These are phyloP conservation scores for Pocota personata DNA, from an alignment of 2,888 invertebrate species.

Conservation along the genomic window DNA sequence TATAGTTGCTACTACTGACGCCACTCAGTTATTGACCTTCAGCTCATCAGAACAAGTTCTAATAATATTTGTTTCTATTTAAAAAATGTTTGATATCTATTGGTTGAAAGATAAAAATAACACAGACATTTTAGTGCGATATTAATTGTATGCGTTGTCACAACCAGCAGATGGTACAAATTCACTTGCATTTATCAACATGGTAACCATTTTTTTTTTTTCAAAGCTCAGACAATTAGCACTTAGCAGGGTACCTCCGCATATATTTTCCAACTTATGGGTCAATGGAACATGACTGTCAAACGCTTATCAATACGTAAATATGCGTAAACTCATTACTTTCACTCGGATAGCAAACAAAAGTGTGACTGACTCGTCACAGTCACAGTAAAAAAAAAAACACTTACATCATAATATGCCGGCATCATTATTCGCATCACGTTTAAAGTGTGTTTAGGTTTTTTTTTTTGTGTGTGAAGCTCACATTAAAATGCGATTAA, in stretches of 20 bases:
- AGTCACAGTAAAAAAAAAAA: neutral
- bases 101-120: neutral
- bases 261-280: constrained; percentile 9
- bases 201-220: neutral
- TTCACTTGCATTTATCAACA: neutral
- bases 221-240: too few relatives aligned
- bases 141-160: too few relatives aligned
- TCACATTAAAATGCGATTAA: constrained; percentile 25
- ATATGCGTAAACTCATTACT: constrained; percentile 46
- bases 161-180: neutral
- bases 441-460: constrained; percentile 9
- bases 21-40: neutral
- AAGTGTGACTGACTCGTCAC: neutral
- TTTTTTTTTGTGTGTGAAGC: neutral
- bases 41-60: neutral
- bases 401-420: constrained; percentile 43
- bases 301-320: constrained; percentile 22
- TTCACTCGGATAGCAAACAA: constrained; percentile 48
- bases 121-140: neutral
- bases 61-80: neutral
- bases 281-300: constrained; percentile 43
- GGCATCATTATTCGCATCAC: constrained; percentile 41
- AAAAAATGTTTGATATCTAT: neutral
- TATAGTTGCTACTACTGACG: neutral
- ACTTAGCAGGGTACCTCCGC: neutral